These are phyloP conservation scores for Austrofundulus limnaeus DNA, from an alignment of 2,113 vertebrate species.

Conservation along the genomic window DNA sequence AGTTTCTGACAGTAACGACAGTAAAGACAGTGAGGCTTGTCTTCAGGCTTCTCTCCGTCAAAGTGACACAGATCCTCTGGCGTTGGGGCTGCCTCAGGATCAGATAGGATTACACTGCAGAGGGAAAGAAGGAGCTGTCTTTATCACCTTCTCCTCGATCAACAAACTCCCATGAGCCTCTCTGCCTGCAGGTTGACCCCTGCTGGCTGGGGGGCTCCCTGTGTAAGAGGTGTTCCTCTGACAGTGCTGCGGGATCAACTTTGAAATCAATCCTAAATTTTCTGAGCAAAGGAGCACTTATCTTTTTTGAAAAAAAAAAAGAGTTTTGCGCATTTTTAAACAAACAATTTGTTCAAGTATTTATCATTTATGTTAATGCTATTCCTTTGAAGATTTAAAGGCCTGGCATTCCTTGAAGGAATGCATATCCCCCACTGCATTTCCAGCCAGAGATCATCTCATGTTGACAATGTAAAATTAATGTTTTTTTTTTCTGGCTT, in stretches of 20 bases:
- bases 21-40: not conserved
- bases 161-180: slow-evolving; percentile 42
- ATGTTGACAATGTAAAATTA: no score
- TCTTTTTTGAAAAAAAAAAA: no score
- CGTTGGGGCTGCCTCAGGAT: slow-evolving; percentile 25
- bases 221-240: not conserved
- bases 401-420: not conserved
- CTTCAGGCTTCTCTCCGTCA: not conserved
- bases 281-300: no score
- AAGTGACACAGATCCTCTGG: slow-evolving; percentile 9
- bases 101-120: slow-evolving; percentile 61
- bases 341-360: no score
- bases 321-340: no score
- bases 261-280: not conserved
- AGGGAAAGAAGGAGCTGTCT: slow-evolving; percentile 28
- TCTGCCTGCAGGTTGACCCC: slow-evolving; percentile 52
- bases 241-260: not conserved
- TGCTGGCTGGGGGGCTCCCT: slow-evolving; percentile 8
- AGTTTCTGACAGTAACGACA: not conserved
- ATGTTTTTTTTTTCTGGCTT: no score
- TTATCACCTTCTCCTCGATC: slow-evolving; percentile 8
- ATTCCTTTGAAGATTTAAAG: not conserved
- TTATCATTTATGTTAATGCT: no score
- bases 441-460: no score
- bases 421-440: no score